Evolutionary conservation across 2,888 invertebrate species (phyloP).

Genomic region (Napeogenes inachia): DNA sequence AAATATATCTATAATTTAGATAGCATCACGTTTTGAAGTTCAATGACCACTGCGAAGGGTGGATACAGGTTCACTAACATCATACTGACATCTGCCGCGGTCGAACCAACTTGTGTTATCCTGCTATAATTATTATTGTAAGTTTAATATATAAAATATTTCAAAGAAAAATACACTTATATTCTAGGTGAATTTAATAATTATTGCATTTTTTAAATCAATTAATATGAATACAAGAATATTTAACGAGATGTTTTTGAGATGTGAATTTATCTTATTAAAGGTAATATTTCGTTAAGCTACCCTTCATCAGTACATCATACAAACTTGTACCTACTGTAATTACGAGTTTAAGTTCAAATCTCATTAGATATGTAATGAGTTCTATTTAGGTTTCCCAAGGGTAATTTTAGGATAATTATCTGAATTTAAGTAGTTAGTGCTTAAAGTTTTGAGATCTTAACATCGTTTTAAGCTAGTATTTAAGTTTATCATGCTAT

Average conservation of each 20-base stretch:
- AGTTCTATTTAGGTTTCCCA: conserved; percentile 40
- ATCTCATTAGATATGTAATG: conserved; percentile 48
- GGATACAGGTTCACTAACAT: conserved; percentile 1
- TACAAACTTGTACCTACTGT: conserved; percentile 49
- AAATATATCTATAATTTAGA: neutral
- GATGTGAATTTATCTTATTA: no score
- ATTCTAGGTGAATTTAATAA: no score
- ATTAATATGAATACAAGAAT: no score
- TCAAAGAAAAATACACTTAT: no score
- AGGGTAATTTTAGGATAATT: conserved; percentile 36
- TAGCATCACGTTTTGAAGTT: neutral
- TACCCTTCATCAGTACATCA: conserved; percentile 31
- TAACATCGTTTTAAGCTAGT: neutral
- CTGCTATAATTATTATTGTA: no score
- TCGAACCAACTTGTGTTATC: neutral
- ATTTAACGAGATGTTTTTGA: neutral
- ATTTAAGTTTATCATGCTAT: no score
- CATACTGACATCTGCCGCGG: neutral
- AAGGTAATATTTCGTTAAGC: no score
- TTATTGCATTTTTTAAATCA: no score
- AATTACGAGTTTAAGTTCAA: conserved; percentile 37
- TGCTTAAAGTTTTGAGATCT: conserved; percentile 18
- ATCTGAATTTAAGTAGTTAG: conserved; percentile 28
- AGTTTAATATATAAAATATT: no score
- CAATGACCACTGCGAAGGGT: neutral